These are phyloP conservation scores for Furnarius figulus DNA, from an alignment of 2,113 vertebrate genomes.

Conservation along the genomic window DNA sequence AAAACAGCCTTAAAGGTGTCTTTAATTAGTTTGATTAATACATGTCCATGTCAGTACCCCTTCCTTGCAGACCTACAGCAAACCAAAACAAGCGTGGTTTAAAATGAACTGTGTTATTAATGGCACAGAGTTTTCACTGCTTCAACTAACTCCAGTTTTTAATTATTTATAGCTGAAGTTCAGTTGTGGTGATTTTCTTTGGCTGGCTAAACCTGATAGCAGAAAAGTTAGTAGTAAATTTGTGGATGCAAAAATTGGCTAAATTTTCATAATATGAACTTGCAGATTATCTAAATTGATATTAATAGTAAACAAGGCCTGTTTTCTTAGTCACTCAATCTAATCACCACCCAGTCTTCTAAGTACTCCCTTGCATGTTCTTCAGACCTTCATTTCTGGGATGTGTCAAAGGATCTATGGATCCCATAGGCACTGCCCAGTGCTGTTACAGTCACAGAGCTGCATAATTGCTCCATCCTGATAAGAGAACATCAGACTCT, in stretches of 20 bases:
- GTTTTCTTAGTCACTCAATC: background rate
- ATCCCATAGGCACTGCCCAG: background rate
- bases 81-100: background rate
- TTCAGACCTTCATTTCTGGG: background rate
- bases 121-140: background rate
- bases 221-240: background rate
- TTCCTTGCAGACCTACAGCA: background rate
- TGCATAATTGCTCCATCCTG: background rate
- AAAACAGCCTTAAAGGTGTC: background rate
- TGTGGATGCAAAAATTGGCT: background rate
- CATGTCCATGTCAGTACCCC: rapidly evolving
- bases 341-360: background rate
- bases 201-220: background rate
- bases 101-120: background rate
- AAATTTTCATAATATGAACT: background rate
- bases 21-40: background rate
- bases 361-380: background rate
- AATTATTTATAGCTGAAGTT: background rate
- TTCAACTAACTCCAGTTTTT: background rate
- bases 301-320: background rate
- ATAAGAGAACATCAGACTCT: background rate
- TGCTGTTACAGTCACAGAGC: background rate
- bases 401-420: background rate
- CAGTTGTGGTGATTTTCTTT: background rate
- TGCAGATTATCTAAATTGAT: background rate